Conservation (phyloP, 2,797 vertebrate species). For the Stomatorhinus walkeri region DNA sequence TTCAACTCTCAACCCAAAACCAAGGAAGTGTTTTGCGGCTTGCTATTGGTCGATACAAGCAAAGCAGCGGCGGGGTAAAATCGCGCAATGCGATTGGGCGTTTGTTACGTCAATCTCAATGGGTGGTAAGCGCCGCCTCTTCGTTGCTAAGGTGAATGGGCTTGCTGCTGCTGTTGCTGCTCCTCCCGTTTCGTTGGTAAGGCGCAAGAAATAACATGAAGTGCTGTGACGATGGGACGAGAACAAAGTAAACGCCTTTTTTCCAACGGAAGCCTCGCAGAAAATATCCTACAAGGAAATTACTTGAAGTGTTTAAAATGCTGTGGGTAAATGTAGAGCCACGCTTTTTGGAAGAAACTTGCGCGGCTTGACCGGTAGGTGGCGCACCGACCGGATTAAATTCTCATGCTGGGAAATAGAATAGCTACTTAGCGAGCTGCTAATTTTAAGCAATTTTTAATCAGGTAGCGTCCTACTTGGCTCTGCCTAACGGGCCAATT, state of each 20-base stretch:
- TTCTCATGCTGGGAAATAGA: not conserved
- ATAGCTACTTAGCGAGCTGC: conserved; percentile 41
- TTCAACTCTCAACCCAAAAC: conserved; percentile 39
- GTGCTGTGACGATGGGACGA: conserved; percentile 32
- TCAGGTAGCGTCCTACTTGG: not conserved
- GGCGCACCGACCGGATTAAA: conserved; percentile 44
- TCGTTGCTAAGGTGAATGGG: conserved; percentile 61
- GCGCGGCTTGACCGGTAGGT: conserved; percentile 57
- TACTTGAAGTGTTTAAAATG: conserved; percentile 33
- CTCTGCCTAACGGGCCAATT: not conserved
- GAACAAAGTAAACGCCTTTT: conserved; percentile 28
- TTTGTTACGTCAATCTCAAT: conserved; percentile 37
- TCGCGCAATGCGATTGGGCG: conserved; percentile 42
- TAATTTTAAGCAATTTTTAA: conserved; percentile 6
- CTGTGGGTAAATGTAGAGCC: conserved; percentile 45
- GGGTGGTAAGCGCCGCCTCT: conserved; percentile 38
- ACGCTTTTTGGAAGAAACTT: conserved; percentile 51
- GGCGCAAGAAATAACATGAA: conserved; percentile 30
- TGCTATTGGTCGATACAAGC: conserved; percentile 44
- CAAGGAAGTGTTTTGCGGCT: conserved; percentile 24
- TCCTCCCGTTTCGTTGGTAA: conserved; percentile 31
- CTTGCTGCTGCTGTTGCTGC: conserved; percentile 44
- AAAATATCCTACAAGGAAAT: conserved; percentile 16
- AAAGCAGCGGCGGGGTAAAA: conserved; percentile 35
- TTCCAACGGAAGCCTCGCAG: conserved; percentile 12